Evolutionary conservation across 2,797 vertebrate species (phyloP).

Genomic region (Pseudomugil tenellus): DNA sequence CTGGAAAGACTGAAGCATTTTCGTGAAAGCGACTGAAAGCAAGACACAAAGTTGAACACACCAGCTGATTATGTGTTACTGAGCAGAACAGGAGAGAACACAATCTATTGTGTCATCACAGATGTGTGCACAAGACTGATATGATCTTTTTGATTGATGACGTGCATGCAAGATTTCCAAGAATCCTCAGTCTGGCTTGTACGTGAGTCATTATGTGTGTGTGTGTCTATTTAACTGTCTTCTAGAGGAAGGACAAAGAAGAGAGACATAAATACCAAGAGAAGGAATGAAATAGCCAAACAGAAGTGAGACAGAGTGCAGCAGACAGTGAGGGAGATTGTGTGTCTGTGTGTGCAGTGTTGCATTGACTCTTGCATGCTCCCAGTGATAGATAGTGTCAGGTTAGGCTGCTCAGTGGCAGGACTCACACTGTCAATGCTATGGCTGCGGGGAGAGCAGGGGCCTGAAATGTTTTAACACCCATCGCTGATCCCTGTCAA

Average conservation of each 20-base stretch:
- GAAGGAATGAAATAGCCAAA: slow-evolving; percentile 60
- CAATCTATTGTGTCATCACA: slow-evolving; percentile 64
- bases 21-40: slow-evolving; percentile 56
- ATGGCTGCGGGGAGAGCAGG: slow-evolving; percentile 71
- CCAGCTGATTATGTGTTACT: slow-evolving; percentile 57
- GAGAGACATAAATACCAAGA: slow-evolving; percentile 64
- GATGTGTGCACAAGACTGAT: slow-evolving; percentile 62
- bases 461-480: slow-evolving; percentile 77
- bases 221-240: slow-evolving; percentile 39
- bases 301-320: slow-evolving; percentile 75
- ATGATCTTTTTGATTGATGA: slow-evolving; percentile 77
- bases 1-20: slow-evolving; percentile 58
- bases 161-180: slow-evolving; percentile 53
- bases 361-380: slow-evolving; percentile 77
- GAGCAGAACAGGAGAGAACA: slow-evolving; percentile 41
- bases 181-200: slow-evolving; percentile 32
- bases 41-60: slow-evolving; percentile 65
- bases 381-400: slow-evolving; percentile 81
- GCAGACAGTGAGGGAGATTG: slow-evolving; percentile 77
- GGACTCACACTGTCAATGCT: slow-evolving; percentile 74
- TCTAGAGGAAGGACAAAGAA: slow-evolving; percentile 63
- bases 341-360: slow-evolving; percentile 78
- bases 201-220: slow-evolving; percentile 9
- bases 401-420: slow-evolving; percentile 75
- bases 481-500: slow-evolving; percentile 80